Percentiles rank a stretch among this genome's conserved stretches.
Conservation (phyloP, 2,888 invertebrate genomes). For the Toxonevra muliebris region DNA sequence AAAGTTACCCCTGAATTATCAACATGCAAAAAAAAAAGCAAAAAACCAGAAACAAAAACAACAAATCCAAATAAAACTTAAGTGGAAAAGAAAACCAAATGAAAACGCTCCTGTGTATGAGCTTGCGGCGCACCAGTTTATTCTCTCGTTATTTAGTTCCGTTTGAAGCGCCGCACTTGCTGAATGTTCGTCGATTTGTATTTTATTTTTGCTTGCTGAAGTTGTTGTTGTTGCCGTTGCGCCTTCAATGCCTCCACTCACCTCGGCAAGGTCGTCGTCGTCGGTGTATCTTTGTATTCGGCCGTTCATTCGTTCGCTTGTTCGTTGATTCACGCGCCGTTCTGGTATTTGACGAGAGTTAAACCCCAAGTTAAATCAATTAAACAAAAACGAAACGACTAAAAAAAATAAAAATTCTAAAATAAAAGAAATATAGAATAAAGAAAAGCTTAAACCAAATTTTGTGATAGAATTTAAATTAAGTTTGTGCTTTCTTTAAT, state of each 20-base stretch:
- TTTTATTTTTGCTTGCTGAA: not conserved
- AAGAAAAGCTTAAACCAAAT: no score
- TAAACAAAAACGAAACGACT: no score
- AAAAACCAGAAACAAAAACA: not conserved
- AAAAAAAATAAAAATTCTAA: no score
- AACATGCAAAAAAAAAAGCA: conserved; percentile 3
- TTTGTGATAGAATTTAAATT: no score
- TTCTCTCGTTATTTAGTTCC: conserved; percentile 14
- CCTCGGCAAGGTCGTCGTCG: conserved; percentile 6
- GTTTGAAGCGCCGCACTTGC: conserved; percentile 19
- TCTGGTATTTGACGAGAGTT: no score
- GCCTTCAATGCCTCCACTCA: not conserved
- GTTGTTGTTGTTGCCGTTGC: not conserved
- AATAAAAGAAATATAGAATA: no score
- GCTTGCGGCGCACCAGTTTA: conserved; percentile 23
- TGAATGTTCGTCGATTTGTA: not conserved
- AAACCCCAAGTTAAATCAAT: no score
- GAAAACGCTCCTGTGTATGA: conserved; percentile 23
- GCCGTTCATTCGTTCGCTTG: no score
- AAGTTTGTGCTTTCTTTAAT: no score
- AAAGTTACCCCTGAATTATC: conserved; percentile 28
- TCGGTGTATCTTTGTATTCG: no score
- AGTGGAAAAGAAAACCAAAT: conserved; percentile 14
- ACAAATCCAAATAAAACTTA: not conserved
- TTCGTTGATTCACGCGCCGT: no score